These are phyloP conservation scores for Dasyornis broadbenti DNA, from an alignment of 2,113 vertebrate species.

Conservation along the genomic window DNA sequence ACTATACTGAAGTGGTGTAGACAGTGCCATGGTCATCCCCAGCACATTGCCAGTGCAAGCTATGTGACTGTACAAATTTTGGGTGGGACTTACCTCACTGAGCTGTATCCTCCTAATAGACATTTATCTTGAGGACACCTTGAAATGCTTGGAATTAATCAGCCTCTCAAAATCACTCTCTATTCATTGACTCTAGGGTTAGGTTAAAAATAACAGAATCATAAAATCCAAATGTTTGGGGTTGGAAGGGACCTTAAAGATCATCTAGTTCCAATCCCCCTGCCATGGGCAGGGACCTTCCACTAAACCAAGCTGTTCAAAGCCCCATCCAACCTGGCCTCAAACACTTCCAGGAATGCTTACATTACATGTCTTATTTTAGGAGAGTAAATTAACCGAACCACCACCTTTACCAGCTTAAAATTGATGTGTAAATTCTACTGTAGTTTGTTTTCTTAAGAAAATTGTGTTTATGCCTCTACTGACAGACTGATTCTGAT, in stretches of 20 bases:
- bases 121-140: background rate
- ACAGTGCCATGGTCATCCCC: background rate
- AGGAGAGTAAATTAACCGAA: background rate
- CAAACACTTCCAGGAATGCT: background rate
- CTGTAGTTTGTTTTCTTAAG: slow-evolving; percentile 15
- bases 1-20: background rate
- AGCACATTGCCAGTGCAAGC: background rate
- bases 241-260: background rate
- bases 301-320: background rate
- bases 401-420: background rate
- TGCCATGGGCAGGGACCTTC: background rate
- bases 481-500: background rate
- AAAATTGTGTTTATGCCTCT: background rate
- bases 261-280: background rate
- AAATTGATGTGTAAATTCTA: background rate
- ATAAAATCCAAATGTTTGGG: background rate
- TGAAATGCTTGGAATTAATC: background rate
- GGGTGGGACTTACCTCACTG: background rate
- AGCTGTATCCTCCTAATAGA: background rate
- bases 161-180: background rate
- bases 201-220: background rate
- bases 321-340: background rate
- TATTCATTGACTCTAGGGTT: background rate
- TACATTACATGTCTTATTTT: background rate
- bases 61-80: background rate